Percentiles rank a stretch among this genome's conserved stretches.
Evolutionary conservation across 2,888 invertebrate genomes (phyloP).

Genomic region (Standfussiana lucernea): DNA sequence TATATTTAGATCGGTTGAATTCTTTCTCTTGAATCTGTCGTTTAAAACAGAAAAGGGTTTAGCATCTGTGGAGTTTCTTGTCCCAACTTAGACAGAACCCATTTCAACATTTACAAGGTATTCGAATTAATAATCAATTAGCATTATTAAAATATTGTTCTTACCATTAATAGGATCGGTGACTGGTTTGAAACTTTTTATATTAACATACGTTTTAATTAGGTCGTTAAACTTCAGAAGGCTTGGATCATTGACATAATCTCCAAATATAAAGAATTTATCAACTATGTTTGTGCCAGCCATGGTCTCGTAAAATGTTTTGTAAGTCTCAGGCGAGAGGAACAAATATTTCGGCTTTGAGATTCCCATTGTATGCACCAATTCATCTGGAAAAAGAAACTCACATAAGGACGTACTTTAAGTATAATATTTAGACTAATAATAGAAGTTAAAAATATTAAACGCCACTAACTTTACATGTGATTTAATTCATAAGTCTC

Average conservation of each 20-base stretch:
- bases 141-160: slow-evolving; percentile 22
- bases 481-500: not conserved
- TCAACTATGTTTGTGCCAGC: slow-evolving; percentile 65
- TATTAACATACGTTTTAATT: slow-evolving; percentile 63
- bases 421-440: not conserved
- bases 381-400: slow-evolving; percentile 76
- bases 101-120: slow-evolving; percentile 23
- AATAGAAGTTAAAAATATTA: not conserved
- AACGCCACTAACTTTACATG: not conserved
- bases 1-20: not conserved
- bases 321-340: slow-evolving; percentile 75
- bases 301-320: slow-evolving; percentile 71
- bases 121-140: slow-evolving; percentile 23
- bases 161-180: slow-evolving; percentile 73
- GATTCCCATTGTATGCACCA: slow-evolving; percentile 77
- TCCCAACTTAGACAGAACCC: not conserved
- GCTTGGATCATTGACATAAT: slow-evolving; percentile 55
- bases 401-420: too few relatives aligned
- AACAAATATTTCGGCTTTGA: slow-evolving; percentile 82
- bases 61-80: not conserved
- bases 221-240: slow-evolving; percentile 72
- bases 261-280: slow-evolving; percentile 74
- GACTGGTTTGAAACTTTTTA: slow-evolving; percentile 68
- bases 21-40: not conserved
- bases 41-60: slow-evolving; percentile 17